These are phyloP conservation scores for Drosophila aldrichi DNA, from an alignment of 2,888 invertebrate genomes.

Conservation along the genomic window DNA sequence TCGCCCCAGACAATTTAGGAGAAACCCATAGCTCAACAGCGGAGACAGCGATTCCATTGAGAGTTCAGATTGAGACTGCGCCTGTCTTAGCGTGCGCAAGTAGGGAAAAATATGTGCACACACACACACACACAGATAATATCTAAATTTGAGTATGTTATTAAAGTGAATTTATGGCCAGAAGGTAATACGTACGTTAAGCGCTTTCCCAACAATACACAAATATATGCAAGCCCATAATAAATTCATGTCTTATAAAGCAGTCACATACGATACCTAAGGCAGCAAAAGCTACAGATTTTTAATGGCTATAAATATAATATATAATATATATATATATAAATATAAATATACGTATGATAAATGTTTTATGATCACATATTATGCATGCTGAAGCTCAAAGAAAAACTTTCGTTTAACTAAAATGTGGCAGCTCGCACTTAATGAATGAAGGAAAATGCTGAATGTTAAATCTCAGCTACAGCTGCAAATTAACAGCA, in stretches of 20 bases:
- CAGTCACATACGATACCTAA: constrained; percentile 1
- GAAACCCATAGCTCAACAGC: constrained; percentile 43
- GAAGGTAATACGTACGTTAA: constrained; percentile 31
- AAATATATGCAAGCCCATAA: constrained; percentile 42
- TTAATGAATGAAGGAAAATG: constrained; percentile 12
- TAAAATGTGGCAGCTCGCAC: neutral
- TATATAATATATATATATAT: neutral
- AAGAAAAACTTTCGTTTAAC: neutral
- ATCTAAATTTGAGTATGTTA: constrained; percentile 78
- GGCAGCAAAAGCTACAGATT: constrained; percentile 2
- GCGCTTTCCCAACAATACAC: constrained; percentile 31
- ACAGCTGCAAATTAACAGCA: constrained; percentile 43
- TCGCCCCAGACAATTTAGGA: constrained; percentile 44
- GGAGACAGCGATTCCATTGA: constrained; percentile 36
- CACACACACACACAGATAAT: constrained; percentile 42
- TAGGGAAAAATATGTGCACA: constrained; percentile 29
- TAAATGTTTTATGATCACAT: neutral
- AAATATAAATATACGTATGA: neutral
- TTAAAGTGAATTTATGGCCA: constrained; percentile 67
- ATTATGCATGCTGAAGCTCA: constrained; percentile 2
- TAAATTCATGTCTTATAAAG: constrained; percentile 48
- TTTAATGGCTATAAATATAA: neutral
- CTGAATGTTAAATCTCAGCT: constrained; percentile 12
- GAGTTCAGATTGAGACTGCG: constrained; percentile 23
- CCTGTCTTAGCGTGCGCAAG: neutral